Evolutionary conservation across 2,113 vertebrate genomes (phyloP).

Genomic region (Cyrtonyx montezumae): DNA sequence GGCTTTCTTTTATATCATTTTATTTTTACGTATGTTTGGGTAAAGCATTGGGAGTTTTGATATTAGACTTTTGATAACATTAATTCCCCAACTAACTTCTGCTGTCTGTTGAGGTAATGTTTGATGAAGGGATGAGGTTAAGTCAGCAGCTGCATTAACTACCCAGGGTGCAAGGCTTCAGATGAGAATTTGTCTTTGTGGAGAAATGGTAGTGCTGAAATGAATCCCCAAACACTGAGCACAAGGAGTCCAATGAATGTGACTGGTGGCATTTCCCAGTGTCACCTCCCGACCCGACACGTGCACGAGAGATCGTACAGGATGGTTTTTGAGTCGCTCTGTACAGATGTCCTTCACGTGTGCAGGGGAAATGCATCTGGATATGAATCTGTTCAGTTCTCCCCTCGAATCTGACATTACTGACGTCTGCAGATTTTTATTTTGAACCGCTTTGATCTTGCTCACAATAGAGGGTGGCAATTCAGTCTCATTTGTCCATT

Average conservation of each 20-base stretch:
- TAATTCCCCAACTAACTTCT: not conserved
- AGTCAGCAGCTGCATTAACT: not conserved
- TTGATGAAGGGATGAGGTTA: not conserved
- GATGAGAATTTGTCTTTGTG: fast-evolving
- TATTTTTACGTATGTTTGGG: not conserved
- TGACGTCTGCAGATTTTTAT: not conserved
- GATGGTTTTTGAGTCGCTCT: not conserved
- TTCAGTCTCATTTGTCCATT: not conserved
- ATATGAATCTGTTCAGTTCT: not conserved
- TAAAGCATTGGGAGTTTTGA: constrained; percentile 30
- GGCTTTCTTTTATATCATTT: constrained; percentile 2
- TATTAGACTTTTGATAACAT: not conserved
- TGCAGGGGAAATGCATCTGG: not conserved
- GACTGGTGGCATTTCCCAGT: not conserved
- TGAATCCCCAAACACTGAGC: not conserved
- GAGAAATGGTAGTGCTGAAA: not conserved
- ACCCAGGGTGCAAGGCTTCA: not conserved
- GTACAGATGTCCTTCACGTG: not conserved
- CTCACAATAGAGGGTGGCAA: fast-evolving
- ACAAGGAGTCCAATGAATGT: not conserved
- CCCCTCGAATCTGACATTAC: no score
- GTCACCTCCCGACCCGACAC: not conserved
- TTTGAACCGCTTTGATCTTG: not conserved
- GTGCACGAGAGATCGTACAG: no score
- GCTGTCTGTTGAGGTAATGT: not conserved